Evolutionary conservation across 2,888 invertebrate genomes (phyloP), one percentile per base, ranked within the genome.

Genomic region (Ophioninae sp.): DNA sequence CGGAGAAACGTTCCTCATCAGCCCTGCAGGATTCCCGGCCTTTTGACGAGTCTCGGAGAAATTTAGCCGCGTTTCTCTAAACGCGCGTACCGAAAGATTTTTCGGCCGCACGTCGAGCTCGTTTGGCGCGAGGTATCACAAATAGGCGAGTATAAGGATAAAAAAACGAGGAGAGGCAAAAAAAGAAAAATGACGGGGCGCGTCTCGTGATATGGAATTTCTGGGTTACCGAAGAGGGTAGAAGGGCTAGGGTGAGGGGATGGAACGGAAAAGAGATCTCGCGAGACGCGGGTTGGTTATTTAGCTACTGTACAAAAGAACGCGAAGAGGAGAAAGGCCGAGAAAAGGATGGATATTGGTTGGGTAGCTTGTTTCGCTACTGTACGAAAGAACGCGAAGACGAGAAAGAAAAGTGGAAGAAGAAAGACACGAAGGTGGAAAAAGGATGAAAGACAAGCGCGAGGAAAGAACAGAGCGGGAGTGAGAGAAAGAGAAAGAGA

Each of bases 241-340:
- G 44, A 79, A 59, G 74, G 30, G 56, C 37, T 20, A 23, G 72
- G 56, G 64, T 70, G 57, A 73, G 75, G 67, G 78, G 74, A 44
- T 65, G 21, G 20, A 73, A 50, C 70, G 70, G 70, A 68, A 67
- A 78, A 82, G 73, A 80, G 75, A 72, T 67, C 82, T 64, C 84
- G 78, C 80, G 80, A 82, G 81, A 73, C 73, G 74, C 82, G 79
- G 80, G 83, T 80, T 79, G 81, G 73, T 86, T 82, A 83, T 82
- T 83, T 79, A 79, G 85, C 84, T 85, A 78, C 81, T 80, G 87
- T 86, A 83, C 86, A 69, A 79, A 70, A 41, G 68, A 72, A 69
- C 70, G 56, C 7, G 72, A 65, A 70, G 67, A 72, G 77, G 72
- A 73, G 72, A 76, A 70, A 37, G 57, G 56, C 20, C 84, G 78